Evolutionary conservation across 2,888 invertebrate species (phyloP).

Genomic region (Diloba caeruleocephala): DNA sequence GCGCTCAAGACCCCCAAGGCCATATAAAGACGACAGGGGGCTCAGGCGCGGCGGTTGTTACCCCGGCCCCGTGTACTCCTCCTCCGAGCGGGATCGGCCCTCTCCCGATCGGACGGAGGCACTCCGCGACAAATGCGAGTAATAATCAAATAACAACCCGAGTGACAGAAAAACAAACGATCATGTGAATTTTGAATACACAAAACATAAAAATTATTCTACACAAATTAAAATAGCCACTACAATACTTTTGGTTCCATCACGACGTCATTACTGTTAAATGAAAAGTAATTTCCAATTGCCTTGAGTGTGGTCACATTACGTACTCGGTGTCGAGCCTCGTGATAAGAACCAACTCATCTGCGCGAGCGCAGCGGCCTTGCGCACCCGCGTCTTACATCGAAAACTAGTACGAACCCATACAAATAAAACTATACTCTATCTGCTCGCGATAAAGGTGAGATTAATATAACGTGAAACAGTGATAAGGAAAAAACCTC

Average conservation of each 20-base stretch:
- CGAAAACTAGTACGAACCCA: slow-evolving; percentile 17
- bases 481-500: slow-evolving; percentile 42
- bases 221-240: slow-evolving; percentile 22
- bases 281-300: slow-evolving; percentile 46
- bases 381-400: slow-evolving; percentile 72
- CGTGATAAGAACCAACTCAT: slow-evolving; percentile 80
- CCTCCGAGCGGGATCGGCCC: too few species aligned
- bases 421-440: slow-evolving; percentile 35
- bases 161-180: neutral
- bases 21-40: too few species aligned
- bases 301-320: slow-evolving; percentile 51
- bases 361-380: slow-evolving; percentile 76
- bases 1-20: too few species aligned
- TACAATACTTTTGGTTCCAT: slow-evolving; percentile 21
- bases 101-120: too few species aligned
- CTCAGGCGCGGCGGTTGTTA: too few species aligned
- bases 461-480: slow-evolving; percentile 40
- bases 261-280: slow-evolving; percentile 28
- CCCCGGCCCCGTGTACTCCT: too few species aligned
- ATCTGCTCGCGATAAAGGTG: slow-evolving; percentile 23
- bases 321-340: slow-evolving; percentile 54
- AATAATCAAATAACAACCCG: neutral
- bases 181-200: neutral
- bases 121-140: too few species aligned
- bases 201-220: neutral